Conservation (phyloP, 2,113 vertebrate species). For the Todiramphus saurophagus region DNA sequence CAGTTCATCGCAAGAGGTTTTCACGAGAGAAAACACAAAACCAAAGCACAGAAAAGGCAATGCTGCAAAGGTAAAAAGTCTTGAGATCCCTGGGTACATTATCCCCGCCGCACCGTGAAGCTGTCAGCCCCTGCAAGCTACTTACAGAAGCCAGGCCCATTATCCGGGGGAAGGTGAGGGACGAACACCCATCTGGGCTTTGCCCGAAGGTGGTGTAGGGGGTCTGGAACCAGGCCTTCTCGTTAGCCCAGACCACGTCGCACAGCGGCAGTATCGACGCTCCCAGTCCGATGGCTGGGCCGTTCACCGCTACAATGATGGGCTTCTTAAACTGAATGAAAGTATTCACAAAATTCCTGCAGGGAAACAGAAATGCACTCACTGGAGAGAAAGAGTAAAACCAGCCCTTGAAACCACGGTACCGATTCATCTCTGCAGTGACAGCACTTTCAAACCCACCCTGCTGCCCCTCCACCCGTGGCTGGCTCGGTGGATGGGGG, state of each 20-base stretch:
- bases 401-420: background rate
- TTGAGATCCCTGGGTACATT: background rate
- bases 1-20: background rate
- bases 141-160: constrained; percentile 97
- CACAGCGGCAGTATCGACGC: constrained; percentile 94
- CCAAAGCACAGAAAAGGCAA: background rate
- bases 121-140: constrained; percentile 58
- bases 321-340: constrained; percentile 99
- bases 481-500: background rate
- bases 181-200: constrained; percentile 94
- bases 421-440: background rate
- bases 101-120: background rate
- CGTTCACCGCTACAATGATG: constrained; percentile 95
- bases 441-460: background rate
- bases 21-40: background rate
- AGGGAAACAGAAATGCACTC: constrained; percentile 60
- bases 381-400: constrained; percentile 50
- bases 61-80: background rate
- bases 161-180: constrained; percentile 92
- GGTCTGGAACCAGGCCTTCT: constrained; percentile 99
- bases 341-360: constrained; percentile 95
- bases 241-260: constrained; percentile 97
- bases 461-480: background rate
- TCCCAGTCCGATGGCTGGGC: constrained; percentile 93
- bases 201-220: constrained; percentile 94